Base-by-base conservation (phyloP, 2,113 vertebrate species). In the Hypomesus transpacificus region DNA sequence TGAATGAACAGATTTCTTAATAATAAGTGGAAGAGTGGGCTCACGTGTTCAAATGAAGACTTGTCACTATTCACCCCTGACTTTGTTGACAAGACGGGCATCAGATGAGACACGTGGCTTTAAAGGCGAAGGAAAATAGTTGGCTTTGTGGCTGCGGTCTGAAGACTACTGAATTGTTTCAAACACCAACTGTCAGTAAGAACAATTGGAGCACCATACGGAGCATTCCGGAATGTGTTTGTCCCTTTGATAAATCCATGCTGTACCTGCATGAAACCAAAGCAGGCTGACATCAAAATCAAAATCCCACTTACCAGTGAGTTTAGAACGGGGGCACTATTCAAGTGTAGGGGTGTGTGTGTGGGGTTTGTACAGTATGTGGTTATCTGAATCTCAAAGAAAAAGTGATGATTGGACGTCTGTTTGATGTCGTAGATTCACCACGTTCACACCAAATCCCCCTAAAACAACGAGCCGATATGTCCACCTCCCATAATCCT, bases 21-120 rank as follows among this genome's bases (percentile, higher is more conserved):
- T 85, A 70, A 89, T 80, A 76, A 20, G 65, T 73, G 26, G 73
- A 77, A 80, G 84, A 80, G 84, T 83, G 83, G 79, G 85, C 75
- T 71, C 82, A 81, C 76, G 77, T 52, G 80, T 26, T 73, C 71
- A 50, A 61, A 16, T 28, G n/a, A 4, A 3, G 54, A 75, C 75
- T 68, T 70, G 31, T 22, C 57, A 21, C 14, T 62, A 31, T 53
- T 78, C 24, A 63, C 80, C 82, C 78, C 71, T 73, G 76, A 80
- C 57, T 57, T 73, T 74, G 79, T 59, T 84, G 68, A 85, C 21
- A 39, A 76, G 68, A 71, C 62, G 67, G 31, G 71, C 72, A 39
- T 81, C 76, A 74, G 57, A 85, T 84, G 71, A 76, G 71, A 84
- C 76, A 68, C 56, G 77, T 70, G 62, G 80, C 79, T 81, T 75